Percentiles rank a stretch among this genome's conserved stretches.
Evolutionary conservation across 2,797 vertebrate species (phyloP).

Genomic region (Cygnus olor): DNA sequence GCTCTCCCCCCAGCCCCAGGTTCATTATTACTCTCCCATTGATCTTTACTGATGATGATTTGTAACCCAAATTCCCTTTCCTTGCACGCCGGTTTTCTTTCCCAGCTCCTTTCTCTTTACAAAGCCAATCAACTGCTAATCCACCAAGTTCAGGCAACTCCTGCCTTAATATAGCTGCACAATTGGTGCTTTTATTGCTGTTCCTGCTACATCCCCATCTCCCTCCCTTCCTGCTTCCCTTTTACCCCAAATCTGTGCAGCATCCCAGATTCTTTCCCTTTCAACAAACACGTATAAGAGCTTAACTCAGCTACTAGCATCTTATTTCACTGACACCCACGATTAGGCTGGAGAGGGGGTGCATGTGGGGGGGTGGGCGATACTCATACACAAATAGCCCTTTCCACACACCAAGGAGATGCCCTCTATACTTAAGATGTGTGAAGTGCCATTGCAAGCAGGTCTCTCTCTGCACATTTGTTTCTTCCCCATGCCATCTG

Average conservation of each 20-base stretch:
- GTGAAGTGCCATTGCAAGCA: background rate
- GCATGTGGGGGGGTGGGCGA: background rate
- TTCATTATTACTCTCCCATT: background rate
- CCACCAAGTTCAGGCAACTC: slow-evolving; percentile 67
- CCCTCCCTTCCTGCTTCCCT: background rate
- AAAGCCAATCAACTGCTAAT: slow-evolving; percentile 20
- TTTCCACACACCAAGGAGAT: background rate
- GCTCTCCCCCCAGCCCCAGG: background rate
- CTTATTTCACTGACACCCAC: background rate
- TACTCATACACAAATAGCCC: slow-evolving; percentile 12
- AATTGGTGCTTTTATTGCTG: slow-evolving; percentile 61
- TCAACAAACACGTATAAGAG: background rate
- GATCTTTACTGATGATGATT: background rate
- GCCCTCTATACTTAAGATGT: background rate
- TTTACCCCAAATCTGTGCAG: slow-evolving; percentile 9
- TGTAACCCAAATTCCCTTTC: background rate
- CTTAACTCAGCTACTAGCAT: background rate
- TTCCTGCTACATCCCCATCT: slow-evolving; percentile 8
- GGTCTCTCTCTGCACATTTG: background rate
- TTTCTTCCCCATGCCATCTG: background rate
- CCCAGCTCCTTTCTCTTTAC: slow-evolving; percentile 1
- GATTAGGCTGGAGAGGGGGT: background rate
- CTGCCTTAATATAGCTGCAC: slow-evolving; percentile 43
- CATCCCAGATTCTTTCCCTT: background rate
- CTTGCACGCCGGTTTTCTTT: background rate